Conservation (phyloP, 2,888 invertebrate species). For the Mesorhabditis spiculigera region DNA sequence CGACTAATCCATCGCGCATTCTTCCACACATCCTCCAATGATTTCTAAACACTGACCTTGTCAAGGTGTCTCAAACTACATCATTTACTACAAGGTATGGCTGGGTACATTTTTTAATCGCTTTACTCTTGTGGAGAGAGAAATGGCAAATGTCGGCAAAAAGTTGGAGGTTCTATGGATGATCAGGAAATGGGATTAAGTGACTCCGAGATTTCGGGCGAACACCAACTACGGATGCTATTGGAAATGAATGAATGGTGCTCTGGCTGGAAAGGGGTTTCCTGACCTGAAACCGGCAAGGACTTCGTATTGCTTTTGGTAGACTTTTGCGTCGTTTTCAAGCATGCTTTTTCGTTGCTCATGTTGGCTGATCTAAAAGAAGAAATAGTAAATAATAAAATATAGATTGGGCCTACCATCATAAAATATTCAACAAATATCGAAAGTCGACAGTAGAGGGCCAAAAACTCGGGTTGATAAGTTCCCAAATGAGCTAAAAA, state of each 20-base stretch:
- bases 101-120: no score
- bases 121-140: no score
- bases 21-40: slow-evolving; percentile 85
- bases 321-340: slow-evolving; percentile 47
- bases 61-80: no score
- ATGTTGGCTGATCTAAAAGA: slow-evolving; percentile 41
- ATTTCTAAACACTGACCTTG: slow-evolving; percentile 59
- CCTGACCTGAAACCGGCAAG: slow-evolving; percentile 74
- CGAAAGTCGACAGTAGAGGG: slow-evolving; percentile 85
- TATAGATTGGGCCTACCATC: slow-evolving; percentile 26
- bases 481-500: slow-evolving; percentile 92
- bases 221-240: no score
- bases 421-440: slow-evolving; percentile 80
- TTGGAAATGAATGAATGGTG: no score
- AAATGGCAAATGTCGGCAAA: no score
- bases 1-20: slow-evolving; percentile 93
- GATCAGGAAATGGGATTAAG: background rate
- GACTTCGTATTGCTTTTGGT: slow-evolving; percentile 41
- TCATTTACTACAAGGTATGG: no score
- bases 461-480: slow-evolving; percentile 84
- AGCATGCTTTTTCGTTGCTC: slow-evolving; percentile 49
- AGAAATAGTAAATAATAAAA: background rate
- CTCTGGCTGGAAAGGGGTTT: background rate
- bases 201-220: background rate
- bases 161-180: no score